Evolutionary conservation across 2,888 invertebrate species (phyloP), one percentile per base, ranked within the genome.

Genomic region (Macrosiphum euphorbiae): DNA sequence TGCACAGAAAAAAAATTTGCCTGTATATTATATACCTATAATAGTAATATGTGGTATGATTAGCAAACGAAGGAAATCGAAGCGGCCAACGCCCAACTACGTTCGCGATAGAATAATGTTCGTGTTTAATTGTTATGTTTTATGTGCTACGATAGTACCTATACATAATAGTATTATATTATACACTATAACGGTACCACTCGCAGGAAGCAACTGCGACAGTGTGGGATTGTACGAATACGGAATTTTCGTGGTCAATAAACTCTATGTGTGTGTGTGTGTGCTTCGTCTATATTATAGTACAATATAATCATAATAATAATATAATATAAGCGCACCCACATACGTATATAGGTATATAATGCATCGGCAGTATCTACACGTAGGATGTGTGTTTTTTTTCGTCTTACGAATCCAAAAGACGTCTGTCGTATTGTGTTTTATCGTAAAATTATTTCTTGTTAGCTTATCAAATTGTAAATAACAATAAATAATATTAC

Each of bases 211-310:
- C 78, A 3, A 78, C n/a, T 24, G 50, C n/a, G 52, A 78, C 90
- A 50, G 92, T 88, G 92, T 52, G 67, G 67, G 91, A 86, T 92
- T 92, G 47, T 92, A 88, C 50, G 88, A 88, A 87, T 52, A 78
- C 88, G 88, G 52, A 92, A 92, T 92, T 92, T 92, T 92, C 52
- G 92, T 92, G 92, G 92, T 92, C 92, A 92, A 92, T 92, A 92
- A 92, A 92, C 92, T 92, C 92, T 92, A 28, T 20, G 50, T 61
- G 3, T 58, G 61, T 28, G 55, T 92, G 47, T 84, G 84, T 91
- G 52, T 91, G 52, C n/a, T 67, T 55, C 20, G 85, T 85, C 44
- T 44, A 58, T n/a, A 85, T 85, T 85, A 85, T 58, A 78, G 78
- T 50, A 41, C 16, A 16, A 90, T 50, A 67, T 47, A 90, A 90